A percentile compares a stretch with the other conserved stretches of the same genome.
Evolutionary conservation across 2,797 vertebrate genomes (phyloP).

Genomic region (Craterocephalus amniculus): DNA sequence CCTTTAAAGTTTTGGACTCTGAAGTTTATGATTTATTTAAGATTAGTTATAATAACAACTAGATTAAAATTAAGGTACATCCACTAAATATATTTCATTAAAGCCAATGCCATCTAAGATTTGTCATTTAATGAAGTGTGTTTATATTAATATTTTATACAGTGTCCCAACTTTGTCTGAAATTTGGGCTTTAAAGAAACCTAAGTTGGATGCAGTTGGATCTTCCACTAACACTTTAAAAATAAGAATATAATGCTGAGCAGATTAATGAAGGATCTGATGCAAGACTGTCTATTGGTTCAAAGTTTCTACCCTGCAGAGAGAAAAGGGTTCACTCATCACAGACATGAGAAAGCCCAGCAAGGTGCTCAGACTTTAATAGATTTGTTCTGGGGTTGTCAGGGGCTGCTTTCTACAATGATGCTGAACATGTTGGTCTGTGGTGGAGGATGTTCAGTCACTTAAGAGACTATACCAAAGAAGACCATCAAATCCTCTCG

Average conservation of each 20-base stretch:
- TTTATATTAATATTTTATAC: too few relatives aligned
- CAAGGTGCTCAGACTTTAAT: slow-evolving; percentile 69
- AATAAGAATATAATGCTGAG: slow-evolving; percentile 2
- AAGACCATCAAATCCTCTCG: slow-evolving; percentile 63
- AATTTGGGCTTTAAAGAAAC: too few relatives aligned
- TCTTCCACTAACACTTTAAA: slow-evolving; percentile 3
- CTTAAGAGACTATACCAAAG: slow-evolving; percentile 56
- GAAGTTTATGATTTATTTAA: too few relatives aligned
- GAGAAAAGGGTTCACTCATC: slow-evolving; percentile 34
- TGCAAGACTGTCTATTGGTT: slow-evolving; percentile 7
- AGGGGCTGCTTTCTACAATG: slow-evolving; percentile 50
- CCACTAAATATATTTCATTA: too few relatives aligned
- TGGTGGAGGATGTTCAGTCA: slow-evolving; percentile 56
- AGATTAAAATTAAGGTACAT: too few relatives aligned
- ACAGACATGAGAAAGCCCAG: slow-evolving; percentile 50
- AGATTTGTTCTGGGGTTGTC: slow-evolving; percentile 68
- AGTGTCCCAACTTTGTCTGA: too few relatives aligned
- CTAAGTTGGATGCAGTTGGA: background rate
- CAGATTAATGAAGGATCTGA: slow-evolving; percentile 4
- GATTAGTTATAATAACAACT: too few relatives aligned
- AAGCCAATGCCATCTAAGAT: too few relatives aligned
- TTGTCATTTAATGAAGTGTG: too few relatives aligned
- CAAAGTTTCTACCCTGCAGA: background rate
- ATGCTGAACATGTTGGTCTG: slow-evolving; percentile 42
- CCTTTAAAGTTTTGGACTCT: too few relatives aligned